These are phyloP conservation scores for Apeltes quadracus DNA, from an alignment of 2,113 vertebrate genomes.

Conservation along the genomic window DNA sequence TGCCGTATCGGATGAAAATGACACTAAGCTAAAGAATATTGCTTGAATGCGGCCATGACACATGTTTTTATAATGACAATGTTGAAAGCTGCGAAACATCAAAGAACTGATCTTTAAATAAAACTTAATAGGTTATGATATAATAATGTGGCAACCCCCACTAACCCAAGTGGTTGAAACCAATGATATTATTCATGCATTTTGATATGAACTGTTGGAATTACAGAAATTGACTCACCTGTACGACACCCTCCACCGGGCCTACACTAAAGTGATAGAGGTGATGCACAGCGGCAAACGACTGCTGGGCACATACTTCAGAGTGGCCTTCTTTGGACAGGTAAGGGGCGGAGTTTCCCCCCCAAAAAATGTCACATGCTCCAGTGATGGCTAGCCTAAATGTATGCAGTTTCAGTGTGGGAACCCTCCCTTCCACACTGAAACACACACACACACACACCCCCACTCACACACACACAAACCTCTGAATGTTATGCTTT, in stretches of 20 bases:
- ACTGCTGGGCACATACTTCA: slow-evolving; percentile 95
- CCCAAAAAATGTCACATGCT: not conserved
- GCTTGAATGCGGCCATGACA: too few species aligned
- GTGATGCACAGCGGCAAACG: slow-evolving; percentile 96
- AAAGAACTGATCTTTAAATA: not conserved
- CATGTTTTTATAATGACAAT: too few species aligned
- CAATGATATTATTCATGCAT: too few species aligned
- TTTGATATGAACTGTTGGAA: too few species aligned
- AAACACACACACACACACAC: slow-evolving; percentile 1
- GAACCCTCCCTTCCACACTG: not conserved
- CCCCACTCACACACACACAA: slow-evolving; percentile 14
- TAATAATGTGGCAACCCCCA: too few species aligned
- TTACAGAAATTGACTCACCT: slow-evolving; percentile 92
- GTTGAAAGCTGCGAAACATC: too few species aligned
- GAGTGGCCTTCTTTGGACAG: slow-evolving; percentile 98
- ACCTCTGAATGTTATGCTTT: slow-evolving; percentile 3
- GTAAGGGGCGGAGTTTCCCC: slow-evolving; percentile 73
- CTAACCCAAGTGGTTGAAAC: too few species aligned
- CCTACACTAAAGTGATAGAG: slow-evolving; percentile 97
- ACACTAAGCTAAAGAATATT: too few species aligned
- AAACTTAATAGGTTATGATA: too few species aligned
- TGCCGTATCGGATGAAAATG: too few species aligned
- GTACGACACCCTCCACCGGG: slow-evolving; percentile 94
- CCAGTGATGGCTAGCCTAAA: not conserved
- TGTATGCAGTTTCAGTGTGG: not conserved